Evolutionary conservation across 2,888 invertebrate genomes (phyloP).

Genomic region (Cryptophagus acutangulus): DNA sequence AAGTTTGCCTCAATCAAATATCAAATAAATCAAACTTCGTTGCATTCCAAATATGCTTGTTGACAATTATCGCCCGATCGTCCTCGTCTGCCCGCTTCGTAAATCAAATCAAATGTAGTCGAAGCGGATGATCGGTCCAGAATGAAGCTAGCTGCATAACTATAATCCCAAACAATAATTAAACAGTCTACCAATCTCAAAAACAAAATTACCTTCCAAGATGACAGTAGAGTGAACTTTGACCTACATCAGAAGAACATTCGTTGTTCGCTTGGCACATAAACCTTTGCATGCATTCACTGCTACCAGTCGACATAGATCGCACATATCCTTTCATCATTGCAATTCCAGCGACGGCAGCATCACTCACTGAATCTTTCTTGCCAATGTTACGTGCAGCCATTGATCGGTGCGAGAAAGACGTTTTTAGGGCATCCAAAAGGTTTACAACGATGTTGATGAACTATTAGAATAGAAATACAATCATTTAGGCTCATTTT

Average conservation of each 20-base stretch:
- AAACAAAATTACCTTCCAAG: conserved; percentile 4
- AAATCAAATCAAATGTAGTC: conserved; percentile 71
- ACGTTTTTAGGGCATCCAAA: conserved; percentile 85
- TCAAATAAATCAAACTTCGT: conserved; percentile 84
- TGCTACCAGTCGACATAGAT: conserved; percentile 71
- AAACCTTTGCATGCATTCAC: conserved; percentile 80
- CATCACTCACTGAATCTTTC: conserved; percentile 86
- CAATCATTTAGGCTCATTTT: no score
- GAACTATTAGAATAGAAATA: no score
- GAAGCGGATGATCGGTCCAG: conserved; percentile 69
- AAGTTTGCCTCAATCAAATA: no score
- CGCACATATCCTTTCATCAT: conserved; percentile 86
- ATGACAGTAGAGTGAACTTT: conserved; percentile 84
- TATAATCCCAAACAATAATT: conserved; percentile 47
- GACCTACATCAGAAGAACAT: conserved; percentile 74
- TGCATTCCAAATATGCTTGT: conserved; percentile 80
- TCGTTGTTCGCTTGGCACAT: conserved; percentile 87
- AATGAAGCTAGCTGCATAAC: conserved; percentile 82
- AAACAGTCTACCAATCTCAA: no score
- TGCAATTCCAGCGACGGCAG: conserved; percentile 79
- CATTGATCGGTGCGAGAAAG: conserved; percentile 85
- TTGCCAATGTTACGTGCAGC: conserved; percentile 79
- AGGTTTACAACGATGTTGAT: conserved; percentile 89
- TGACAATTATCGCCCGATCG: conserved; percentile 82
- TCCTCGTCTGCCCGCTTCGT: conserved; percentile 82